Conservation (phyloP, 1,140 invertebrate species). For the Panagrolaimus sp. region DNA sequence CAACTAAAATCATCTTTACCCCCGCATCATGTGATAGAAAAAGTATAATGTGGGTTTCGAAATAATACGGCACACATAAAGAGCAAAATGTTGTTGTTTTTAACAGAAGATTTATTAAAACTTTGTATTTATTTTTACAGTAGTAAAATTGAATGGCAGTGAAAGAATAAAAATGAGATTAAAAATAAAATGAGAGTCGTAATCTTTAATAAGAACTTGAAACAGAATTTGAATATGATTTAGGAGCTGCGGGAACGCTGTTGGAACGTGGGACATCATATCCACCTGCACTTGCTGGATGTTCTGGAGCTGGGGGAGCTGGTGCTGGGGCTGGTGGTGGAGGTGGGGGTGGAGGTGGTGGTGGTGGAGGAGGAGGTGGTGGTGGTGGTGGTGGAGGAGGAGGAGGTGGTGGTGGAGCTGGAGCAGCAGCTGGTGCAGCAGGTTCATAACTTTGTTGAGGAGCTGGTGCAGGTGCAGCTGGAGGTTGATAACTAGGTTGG, state of each 20-base stretch:
- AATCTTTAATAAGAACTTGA: not conserved
- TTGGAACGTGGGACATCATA: slow-evolving; percentile 22
- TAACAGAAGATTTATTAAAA: no score
- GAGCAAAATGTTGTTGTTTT: no score
- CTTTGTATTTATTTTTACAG: no score
- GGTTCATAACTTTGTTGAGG: not conserved
- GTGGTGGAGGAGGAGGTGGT: slow-evolving; percentile 4
- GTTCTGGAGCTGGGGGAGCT: slow-evolving; percentile 17
- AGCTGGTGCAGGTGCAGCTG: not conserved
- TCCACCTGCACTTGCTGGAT: slow-evolving; percentile 16
- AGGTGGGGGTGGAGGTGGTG: not conserved
- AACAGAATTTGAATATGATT: slow-evolving; percentile 9
- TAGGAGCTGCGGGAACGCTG: not conserved
- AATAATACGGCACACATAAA: no score
- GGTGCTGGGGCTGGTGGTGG: not conserved
- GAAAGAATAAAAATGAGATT: no score
- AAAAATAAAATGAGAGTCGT: no score
- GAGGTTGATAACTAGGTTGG: not conserved
- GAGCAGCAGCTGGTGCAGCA: not conserved
- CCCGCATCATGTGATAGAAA: no score
- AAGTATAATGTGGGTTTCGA: no score
- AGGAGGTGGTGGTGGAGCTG: not conserved
- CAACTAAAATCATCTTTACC: no score
- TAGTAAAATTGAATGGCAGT: no score
- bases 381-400: slow-evolving; percentile 3